These are phyloP conservation scores for Iphiclides podalirius DNA, from an alignment of 2,888 invertebrate species.

Conservation along the genomic window DNA sequence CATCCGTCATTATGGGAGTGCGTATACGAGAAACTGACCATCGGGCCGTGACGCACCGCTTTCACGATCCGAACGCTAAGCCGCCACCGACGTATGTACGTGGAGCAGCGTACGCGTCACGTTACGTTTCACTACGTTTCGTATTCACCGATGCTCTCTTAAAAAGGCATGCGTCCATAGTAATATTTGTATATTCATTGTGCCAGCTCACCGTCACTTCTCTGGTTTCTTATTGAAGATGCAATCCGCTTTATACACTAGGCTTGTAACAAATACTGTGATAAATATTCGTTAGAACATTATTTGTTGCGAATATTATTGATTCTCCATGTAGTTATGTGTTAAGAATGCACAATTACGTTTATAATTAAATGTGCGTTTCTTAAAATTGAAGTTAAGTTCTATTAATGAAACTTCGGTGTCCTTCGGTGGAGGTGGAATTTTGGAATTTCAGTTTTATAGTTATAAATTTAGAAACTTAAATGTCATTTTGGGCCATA, in stretches of 20 bases:
- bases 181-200: conserved; percentile 2
- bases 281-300: too few species aligned
- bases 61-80: conserved; percentile 48
- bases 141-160: conserved; percentile 23
- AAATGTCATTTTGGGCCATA: too few species aligned
- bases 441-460: too few species aligned
- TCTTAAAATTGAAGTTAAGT: too few species aligned
- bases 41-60: conserved; percentile 69
- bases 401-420: too few species aligned
- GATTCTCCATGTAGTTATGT: too few species aligned
- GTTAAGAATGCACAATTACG: too few species aligned
- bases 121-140: conserved; percentile 52
- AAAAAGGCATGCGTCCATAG: conserved; percentile 13
- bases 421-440: too few species aligned
- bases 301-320: too few species aligned
- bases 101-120: conserved; percentile 56
- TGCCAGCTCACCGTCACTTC: background rate
- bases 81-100: conserved; percentile 32
- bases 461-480: too few species aligned
- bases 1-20: conserved; percentile 27
- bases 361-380: too few species aligned
- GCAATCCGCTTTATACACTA: background rate
- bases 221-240: background rate
- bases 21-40: conserved; percentile 60
- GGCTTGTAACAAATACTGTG: too few species aligned